phyloP scores from a whole-genome alignment of 2,797 vertebrate species.

The Cryptoblepharus egeriae region DNA sequence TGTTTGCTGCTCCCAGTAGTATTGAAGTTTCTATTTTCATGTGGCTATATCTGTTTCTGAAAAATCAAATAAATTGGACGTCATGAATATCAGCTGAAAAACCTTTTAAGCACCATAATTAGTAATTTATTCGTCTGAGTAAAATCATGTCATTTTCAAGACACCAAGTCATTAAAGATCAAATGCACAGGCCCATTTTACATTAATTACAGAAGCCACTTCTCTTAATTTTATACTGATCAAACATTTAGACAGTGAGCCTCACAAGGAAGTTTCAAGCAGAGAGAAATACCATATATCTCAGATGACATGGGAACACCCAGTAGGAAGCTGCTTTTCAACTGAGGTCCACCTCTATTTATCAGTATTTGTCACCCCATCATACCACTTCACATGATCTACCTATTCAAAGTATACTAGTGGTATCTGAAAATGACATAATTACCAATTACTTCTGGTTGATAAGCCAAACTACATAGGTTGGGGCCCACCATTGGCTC shows the following conservation, averaged over 20 bases:
- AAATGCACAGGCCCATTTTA: background rate
- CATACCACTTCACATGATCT: too few relatives aligned
- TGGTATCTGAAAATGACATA: too few relatives aligned
- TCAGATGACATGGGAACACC: background rate
- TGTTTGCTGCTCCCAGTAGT: background rate
- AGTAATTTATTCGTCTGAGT: background rate
- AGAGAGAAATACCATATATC: background rate
- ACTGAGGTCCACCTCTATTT: too few relatives aligned
- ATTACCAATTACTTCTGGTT: too few relatives aligned
- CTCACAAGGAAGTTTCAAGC: background rate
- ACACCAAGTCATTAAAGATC: background rate
- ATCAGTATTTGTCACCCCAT: too few relatives aligned
- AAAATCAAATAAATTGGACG: background rate
- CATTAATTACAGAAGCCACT: conserved; percentile 1
- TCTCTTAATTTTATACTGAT: background rate
- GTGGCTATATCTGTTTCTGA: background rate
- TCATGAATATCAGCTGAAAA: background rate
- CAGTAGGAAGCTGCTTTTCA: background rate
- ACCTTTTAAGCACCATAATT: background rate
- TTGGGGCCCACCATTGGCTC: too few relatives aligned
- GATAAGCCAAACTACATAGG: too few relatives aligned
- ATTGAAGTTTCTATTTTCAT: background rate
- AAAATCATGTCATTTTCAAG: background rate
- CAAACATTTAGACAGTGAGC: background rate
- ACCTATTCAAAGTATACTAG: too few relatives aligned